Conservation (phyloP, 2,797 vertebrate species). For the Alca torda region DNA sequence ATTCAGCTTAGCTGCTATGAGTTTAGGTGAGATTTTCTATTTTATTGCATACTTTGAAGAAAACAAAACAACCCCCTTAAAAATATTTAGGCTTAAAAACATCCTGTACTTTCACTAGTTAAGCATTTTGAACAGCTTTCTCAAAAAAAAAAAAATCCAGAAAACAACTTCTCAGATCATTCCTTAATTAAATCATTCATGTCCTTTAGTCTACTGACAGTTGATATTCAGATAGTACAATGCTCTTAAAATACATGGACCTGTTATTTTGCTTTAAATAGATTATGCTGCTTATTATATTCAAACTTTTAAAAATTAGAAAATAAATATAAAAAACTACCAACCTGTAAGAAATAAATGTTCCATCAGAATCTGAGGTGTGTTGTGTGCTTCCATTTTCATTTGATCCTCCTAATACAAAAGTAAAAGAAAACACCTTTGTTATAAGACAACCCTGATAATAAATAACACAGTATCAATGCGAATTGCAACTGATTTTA, state of each 20-base stretch:
- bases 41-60: background rate
- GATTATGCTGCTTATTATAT: background rate
- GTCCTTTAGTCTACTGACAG: background rate
- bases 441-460: background rate
- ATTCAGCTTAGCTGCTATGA: background rate
- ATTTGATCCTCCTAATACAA: constrained; percentile 78
- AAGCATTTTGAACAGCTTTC: background rate
- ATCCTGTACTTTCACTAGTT: background rate
- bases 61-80: background rate
- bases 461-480: background rate
- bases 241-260: background rate
- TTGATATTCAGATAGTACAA: background rate
- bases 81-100: background rate
- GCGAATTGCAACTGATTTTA: background rate
- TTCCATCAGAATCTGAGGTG: constrained; percentile 83
- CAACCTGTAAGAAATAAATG: constrained; percentile 92
- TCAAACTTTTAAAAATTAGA: background rate
- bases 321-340: background rate
- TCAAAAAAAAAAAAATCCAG: background rate
- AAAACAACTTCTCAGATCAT: background rate
- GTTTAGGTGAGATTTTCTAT: background rate
- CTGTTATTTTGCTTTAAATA: background rate
- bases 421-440: background rate
- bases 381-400: constrained; percentile 79
- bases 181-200: background rate